These are phyloP conservation scores for Dryomyza anilis DNA, from an alignment of 2,888 invertebrate genomes.

Conservation along the genomic window DNA sequence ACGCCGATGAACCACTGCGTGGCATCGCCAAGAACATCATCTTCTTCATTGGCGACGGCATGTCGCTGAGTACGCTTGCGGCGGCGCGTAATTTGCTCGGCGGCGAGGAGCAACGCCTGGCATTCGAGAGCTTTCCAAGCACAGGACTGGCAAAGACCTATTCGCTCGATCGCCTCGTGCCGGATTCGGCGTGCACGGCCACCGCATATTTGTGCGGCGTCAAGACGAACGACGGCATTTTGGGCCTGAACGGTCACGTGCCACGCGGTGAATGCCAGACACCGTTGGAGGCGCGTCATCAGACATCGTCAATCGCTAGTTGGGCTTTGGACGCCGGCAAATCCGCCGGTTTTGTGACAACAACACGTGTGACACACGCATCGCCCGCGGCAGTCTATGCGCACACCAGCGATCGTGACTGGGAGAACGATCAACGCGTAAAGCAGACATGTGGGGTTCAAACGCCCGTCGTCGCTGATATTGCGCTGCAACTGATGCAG, in stretches of 20 bases:
- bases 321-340: constrained; percentile 73
- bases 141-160: constrained; percentile 77
- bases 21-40: constrained; percentile 74
- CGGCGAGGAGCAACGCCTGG: constrained; percentile 73
- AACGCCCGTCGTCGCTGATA: constrained; percentile 69
- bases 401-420: constrained; percentile 70
- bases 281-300: constrained; percentile 64
- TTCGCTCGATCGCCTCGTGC: constrained; percentile 75
- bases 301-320: constrained; percentile 71
- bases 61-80: constrained; percentile 81
- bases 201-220: constrained; percentile 81
- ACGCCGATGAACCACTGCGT: constrained; percentile 21
- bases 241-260: constrained; percentile 75
- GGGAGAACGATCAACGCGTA: constrained; percentile 72
- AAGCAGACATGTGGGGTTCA: constrained; percentile 60
- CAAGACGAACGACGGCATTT: constrained; percentile 76
- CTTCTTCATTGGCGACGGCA: constrained; percentile 84
- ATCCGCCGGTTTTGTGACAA: constrained; percentile 73
- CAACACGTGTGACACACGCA: constrained; percentile 78
- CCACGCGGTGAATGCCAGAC: constrained; percentile 68
- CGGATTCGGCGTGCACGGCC: constrained; percentile 82
- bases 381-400: constrained; percentile 72
- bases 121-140: constrained; percentile 78
- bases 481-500: constrained; percentile 73
- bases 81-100: constrained; percentile 78